A percentile compares a stretch with the other conserved stretches of the same genome.
These are phyloP conservation scores for Scalopus aquaticus DNA, from an alignment of 2,113 vertebrate species.

Conservation along the genomic window DNA sequence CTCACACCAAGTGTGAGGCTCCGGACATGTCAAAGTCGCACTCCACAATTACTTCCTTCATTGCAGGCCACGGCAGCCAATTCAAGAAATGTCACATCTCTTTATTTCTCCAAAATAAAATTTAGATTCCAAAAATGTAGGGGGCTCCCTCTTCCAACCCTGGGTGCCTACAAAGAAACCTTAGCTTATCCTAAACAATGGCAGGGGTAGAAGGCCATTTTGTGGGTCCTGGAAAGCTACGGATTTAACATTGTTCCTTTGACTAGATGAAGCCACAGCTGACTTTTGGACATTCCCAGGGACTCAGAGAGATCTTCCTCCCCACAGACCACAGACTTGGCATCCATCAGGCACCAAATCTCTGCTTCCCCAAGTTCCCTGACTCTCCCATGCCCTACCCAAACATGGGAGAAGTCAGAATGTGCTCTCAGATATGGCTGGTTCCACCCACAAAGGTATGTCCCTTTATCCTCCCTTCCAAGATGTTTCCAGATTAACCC, in stretches of 20 bases:
- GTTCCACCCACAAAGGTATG: background rate
- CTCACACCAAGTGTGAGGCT: fast-evolving
- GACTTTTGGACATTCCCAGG: background rate
- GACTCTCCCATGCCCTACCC: background rate
- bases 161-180: background rate
- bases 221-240: too few species aligned
- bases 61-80: background rate
- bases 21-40: too few species aligned
- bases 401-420: background rate
- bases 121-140: background rate
- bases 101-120: background rate
- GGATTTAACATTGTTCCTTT: background rate
- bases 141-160: background rate
- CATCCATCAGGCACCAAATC: background rate
- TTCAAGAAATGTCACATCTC: background rate
- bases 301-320: background rate
- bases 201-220: background rate
- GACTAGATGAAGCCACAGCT: background rate
- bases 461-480: background rate
- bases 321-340: background rate
- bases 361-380: background rate
- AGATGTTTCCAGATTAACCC: background rate
- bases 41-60: too few species aligned
- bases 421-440: background rate
- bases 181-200: background rate